phyloP scores from a whole-genome alignment of 2,888 invertebrate genomes.

The Eupithecia insigniata region DNA sequence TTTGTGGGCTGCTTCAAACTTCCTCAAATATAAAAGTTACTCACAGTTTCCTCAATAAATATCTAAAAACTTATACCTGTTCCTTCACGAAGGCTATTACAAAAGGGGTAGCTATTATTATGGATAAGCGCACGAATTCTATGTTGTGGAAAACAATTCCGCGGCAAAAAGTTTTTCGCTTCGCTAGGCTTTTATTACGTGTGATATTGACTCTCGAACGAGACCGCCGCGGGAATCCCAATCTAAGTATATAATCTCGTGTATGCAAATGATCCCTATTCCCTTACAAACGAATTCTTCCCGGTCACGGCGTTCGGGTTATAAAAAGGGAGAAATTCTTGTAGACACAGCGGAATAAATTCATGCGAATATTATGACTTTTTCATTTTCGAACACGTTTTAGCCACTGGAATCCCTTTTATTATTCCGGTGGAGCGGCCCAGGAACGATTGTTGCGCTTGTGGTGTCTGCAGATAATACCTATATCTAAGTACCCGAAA shows the following conservation, averaged over 20 bases:
- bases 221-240: slow-evolving; percentile 57
- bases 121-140: slow-evolving; percentile 55
- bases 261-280: slow-evolving; percentile 75
- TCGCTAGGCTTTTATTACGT: slow-evolving; percentile 71
- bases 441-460: slow-evolving; percentile 53
- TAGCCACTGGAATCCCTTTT: slow-evolving; percentile 55
- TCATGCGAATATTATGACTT: slow-evolving; percentile 62
- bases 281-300: slow-evolving; percentile 72
- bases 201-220: slow-evolving; percentile 73
- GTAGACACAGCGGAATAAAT: slow-evolving; percentile 67
- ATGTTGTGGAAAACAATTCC: slow-evolving; percentile 71
- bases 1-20: slow-evolving; percentile 29
- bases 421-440: slow-evolving; percentile 52
- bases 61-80: slow-evolving; percentile 47
- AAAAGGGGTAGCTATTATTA: slow-evolving; percentile 51
- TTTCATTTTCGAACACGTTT: slow-evolving; percentile 59
- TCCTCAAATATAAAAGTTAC: slow-evolving; percentile 43
- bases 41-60: slow-evolving; percentile 42
- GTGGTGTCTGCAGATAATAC: slow-evolving; percentile 56
- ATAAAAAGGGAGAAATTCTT: slow-evolving; percentile 67
- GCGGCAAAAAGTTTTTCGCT: slow-evolving; percentile 66
- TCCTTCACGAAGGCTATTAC: slow-evolving; percentile 47
- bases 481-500: slow-evolving; percentile 53
- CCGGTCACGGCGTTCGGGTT: slow-evolving; percentile 71
- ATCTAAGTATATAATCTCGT: slow-evolving; percentile 76